A percentile compares a stretch with the other conserved stretches of the same genome.
Conservation (phyloP, 2,888 invertebrate species). For the Vanessa cardui region DNA sequence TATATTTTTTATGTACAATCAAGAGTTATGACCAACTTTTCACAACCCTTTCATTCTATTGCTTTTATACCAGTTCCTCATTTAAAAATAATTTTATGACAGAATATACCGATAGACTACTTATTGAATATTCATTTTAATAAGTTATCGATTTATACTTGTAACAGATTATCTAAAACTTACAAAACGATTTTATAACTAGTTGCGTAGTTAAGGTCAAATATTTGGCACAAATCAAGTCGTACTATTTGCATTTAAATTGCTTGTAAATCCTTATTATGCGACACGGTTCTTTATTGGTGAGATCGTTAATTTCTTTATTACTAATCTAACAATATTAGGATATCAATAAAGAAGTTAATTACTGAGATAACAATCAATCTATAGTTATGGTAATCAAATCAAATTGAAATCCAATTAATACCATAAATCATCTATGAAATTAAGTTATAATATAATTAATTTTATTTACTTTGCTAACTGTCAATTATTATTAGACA, state of each 20-base stretch:
- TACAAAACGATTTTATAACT: slow-evolving; percentile 35
- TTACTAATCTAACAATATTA: not conserved
- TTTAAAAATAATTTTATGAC: too few relatives aligned
- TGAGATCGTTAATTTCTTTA: not conserved
- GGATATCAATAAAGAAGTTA: not conserved
- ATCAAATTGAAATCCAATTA: too few relatives aligned
- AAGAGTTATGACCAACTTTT: too few relatives aligned
- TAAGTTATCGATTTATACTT: slow-evolving; percentile 2
- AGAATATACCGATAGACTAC: not conserved
- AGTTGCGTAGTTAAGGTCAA: slow-evolving; percentile 37
- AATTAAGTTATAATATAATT: too few relatives aligned
- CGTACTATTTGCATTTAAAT: slow-evolving; percentile 30
- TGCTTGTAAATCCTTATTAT: slow-evolving; percentile 20
- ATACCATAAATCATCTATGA: too few relatives aligned
- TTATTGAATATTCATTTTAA: not conserved
- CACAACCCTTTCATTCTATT: too few relatives aligned
- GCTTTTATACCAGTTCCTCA: too few relatives aligned
- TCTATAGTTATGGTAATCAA: not conserved
- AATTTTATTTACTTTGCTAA: too few relatives aligned
- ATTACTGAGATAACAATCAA: not conserved
- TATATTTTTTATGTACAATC: too few relatives aligned
- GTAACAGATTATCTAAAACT: slow-evolving; percentile 23
- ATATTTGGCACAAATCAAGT: slow-evolving; percentile 33
- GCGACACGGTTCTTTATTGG: not conserved
- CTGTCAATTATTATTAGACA: too few relatives aligned